A percentile compares a stretch with the other conserved stretches of the same genome.
Evolutionary conservation across 30 jellyfish, hydroid and myxozoan species (phyloP).

Genomic region (Cassiopea xamachana): DNA sequence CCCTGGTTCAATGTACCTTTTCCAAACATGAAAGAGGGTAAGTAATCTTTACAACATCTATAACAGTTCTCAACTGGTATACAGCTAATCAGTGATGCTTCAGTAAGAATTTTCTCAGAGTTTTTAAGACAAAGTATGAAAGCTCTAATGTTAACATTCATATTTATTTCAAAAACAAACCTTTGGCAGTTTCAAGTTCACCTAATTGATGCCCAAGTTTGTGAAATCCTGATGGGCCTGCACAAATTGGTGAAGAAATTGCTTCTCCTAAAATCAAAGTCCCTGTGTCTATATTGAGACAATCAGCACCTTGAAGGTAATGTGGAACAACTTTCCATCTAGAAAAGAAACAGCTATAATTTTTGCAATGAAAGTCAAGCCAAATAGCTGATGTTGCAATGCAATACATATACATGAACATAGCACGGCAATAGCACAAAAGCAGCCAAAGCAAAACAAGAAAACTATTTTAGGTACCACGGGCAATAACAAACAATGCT

Average conservation of each 20-base stretch:
- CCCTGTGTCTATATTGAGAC: conserved; percentile 58
- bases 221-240: conserved; percentile 94
- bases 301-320: conserved; percentile 22
- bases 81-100: too few species aligned
- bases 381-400: neutral
- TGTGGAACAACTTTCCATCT: conserved; percentile 69
- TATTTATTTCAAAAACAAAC: conserved; percentile 4
- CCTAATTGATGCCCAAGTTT: conserved; percentile 82
- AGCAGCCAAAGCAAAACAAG: neutral
- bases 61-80: too few species aligned
- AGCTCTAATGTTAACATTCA: too few species aligned
- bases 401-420: neutral
- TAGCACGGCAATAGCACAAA: neutral
- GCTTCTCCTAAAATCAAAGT: conserved; percentile 57
- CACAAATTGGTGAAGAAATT: conserved; percentile 75
- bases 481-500: too few species aligned
- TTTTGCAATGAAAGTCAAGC: neutral
- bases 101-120: too few species aligned
- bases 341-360: neutral
- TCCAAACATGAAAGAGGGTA: too few species aligned
- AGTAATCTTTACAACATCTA: too few species aligned
- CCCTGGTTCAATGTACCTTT: too few species aligned
- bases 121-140: too few species aligned
- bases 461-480: too few species aligned
- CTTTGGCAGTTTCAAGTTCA: conserved; percentile 84